Base-by-base conservation (phyloP, 2,888 invertebrate species). In the Neoascia interrupta region DNA sequence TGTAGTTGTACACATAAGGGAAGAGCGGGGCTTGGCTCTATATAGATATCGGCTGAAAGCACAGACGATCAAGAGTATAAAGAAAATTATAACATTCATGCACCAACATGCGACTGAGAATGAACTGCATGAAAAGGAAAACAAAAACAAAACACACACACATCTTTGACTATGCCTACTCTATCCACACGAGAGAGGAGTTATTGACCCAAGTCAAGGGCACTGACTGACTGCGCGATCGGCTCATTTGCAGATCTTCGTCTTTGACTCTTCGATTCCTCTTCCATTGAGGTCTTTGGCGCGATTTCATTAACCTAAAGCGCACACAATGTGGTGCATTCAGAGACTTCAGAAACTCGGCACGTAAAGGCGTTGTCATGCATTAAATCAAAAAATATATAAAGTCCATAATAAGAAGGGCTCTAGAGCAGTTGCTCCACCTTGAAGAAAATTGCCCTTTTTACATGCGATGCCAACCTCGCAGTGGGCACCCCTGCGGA, bases 181-280 rank as follows among this genome's bases (percentile, higher is more conserved):
- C n/a, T n/a, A n/a, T n/a, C n/a, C n/a, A 37, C 43, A 58, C 58
- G 56, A 79, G 68, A 49, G 60, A 79, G 81, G 83, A 84, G 87
- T 84, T 86, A 85, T 84, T 86, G 87, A 87, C 87, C 87, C 83
- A 85, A 86, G 86, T 85, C 87, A 87, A 87, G 87, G 87, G 85
- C 86, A 86, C 84, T 85, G 85, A 85, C 85, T 86, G 84, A 53
- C 74, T 73, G 61, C 60, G 73, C 81, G 61, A n/a, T 10, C 45
- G 51, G 23, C 58, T 21, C 21, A 61, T 69, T 41, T 43, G 23
- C 15, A 54, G 15, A 5, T 28, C 43, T 10, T 54, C 26, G 31
- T 51, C 51, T 23, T 8, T 6, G 45, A n/a, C n/a, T n/a, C n/a
- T n/a, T n/a, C n/a, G n/a, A n/a, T n/a, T n/a, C n/a, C n/a, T n/a